Evolutionary conservation across 2,888 invertebrate genomes (phyloP).

Genomic region (Ommatoiulus sabulosus): DNA sequence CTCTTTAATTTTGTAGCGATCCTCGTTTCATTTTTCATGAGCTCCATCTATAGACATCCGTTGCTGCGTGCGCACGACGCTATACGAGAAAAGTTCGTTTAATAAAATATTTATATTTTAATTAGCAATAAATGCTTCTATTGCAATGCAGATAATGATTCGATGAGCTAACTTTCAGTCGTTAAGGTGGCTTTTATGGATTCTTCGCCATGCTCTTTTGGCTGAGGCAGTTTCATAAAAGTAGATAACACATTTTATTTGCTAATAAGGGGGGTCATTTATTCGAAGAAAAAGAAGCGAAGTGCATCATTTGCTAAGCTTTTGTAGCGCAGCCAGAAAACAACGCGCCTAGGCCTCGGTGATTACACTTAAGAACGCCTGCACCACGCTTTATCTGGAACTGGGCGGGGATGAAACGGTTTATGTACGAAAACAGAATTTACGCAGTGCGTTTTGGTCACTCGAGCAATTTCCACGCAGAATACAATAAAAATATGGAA

Average conservation of each 20-base stretch:
- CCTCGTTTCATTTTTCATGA: slow-evolving; percentile 10
- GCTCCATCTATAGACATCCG: not conserved
- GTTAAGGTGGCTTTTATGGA: slow-evolving; percentile 41
- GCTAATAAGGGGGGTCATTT: slow-evolving; percentile 47
- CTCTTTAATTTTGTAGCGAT: slow-evolving; percentile 41
- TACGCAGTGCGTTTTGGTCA: slow-evolving; percentile 10
- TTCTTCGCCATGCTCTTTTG: slow-evolving; percentile 27
- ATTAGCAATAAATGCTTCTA: slow-evolving; percentile 47
- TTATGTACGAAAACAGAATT: not conserved
- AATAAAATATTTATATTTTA: slow-evolving; percentile 48
- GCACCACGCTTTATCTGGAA: not conserved
- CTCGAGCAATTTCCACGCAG: not conserved
- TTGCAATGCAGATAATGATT: slow-evolving; percentile 48
- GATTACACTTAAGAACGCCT: not conserved
- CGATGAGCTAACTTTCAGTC: slow-evolving; percentile 45
- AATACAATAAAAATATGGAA: not conserved
- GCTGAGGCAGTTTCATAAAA: slow-evolving; percentile 39
- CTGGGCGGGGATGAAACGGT: not conserved
- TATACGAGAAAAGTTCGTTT: slow-evolving; percentile 24
- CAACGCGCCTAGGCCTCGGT: not conserved
- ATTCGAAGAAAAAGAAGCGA: slow-evolving; percentile 10
- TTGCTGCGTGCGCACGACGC: not conserved
- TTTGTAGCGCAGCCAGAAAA: slow-evolving; percentile 37
- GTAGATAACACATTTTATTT: slow-evolving; percentile 47
- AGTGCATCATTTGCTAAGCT: slow-evolving; percentile 31